Evolutionary conservation across 2,113 vertebrate species (phyloP).

Genomic region (Fregata magnificens): DNA sequence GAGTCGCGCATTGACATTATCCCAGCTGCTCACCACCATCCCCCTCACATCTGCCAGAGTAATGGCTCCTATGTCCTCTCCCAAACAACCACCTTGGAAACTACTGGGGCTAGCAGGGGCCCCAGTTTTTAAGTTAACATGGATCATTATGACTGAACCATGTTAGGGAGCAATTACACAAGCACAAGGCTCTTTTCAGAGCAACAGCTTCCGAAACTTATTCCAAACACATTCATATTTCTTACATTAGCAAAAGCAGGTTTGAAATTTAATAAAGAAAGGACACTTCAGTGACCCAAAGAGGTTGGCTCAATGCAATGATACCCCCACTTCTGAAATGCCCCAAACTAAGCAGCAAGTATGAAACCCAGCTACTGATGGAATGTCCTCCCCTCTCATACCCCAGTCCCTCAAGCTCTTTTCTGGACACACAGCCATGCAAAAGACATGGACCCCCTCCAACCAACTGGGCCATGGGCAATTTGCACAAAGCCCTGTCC

Average conservation of each 20-base stretch:
- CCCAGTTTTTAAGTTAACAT: background rate
- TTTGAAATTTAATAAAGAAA: background rate
- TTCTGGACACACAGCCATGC: background rate
- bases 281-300: background rate
- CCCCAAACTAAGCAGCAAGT: background rate
- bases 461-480: background rate
- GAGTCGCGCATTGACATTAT: background rate
- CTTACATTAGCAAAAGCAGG: background rate
- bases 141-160: background rate
- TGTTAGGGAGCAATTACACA: background rate
- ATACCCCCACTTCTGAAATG: background rate
- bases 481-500: background rate
- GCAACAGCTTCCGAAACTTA: background rate
- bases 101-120: background rate
- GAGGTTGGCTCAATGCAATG: background rate
- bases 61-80: background rate
- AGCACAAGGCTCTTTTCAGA: background rate
- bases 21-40: background rate
- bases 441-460: background rate
- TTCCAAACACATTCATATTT: background rate
- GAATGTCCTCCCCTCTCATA: background rate
- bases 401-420: background rate
- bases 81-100: background rate
- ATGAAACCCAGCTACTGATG: background rate
- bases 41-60: conserved; percentile 6